A percentile compares a stretch with the other conserved stretches of the same genome.
These are phyloP conservation scores for Xenotilapia leptura DNA, from an alignment of 2,113 vertebrate species.

Conservation along the genomic window DNA sequence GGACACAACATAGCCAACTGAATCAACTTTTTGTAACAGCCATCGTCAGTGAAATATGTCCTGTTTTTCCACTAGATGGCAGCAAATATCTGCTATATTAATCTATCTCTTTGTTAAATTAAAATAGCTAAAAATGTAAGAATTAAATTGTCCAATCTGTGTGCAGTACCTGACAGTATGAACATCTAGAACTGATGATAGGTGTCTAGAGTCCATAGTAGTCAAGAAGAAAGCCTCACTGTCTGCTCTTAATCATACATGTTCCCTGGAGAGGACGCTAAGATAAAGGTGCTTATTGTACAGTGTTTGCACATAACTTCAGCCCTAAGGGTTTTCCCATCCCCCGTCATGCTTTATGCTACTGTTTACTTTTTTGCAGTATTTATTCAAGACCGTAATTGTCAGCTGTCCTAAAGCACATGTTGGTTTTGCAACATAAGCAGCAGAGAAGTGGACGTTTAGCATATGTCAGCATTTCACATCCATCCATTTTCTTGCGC, in stretches of 20 bases:
- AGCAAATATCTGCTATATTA: slow-evolving; percentile 8
- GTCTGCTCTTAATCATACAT: neutral
- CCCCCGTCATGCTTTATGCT: neutral
- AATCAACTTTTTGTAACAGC: neutral
- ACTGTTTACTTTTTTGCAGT: neutral
- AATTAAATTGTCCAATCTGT: neutral
- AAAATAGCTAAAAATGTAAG: neutral
- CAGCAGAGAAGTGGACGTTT: neutral
- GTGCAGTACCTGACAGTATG: neutral
- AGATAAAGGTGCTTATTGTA: neutral
- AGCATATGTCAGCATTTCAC: neutral
- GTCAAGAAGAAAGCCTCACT: neutral
- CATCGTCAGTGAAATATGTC: neutral
- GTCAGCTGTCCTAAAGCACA: neutral
- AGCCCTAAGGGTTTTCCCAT: neutral
- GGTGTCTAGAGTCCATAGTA: neutral
- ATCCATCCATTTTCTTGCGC: neutral
- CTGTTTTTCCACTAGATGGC: slow-evolving; percentile 36
- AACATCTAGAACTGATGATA: neutral
- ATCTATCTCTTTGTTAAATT: neutral
- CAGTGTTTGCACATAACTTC: neutral
- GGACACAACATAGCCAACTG: neutral
- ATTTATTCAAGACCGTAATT: neutral
- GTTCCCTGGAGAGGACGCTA: neutral
- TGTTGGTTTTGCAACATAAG: neutral